Evolutionary conservation across 2,888 invertebrate species (phyloP).

Genomic region (Melinaea marsaeus): DNA sequence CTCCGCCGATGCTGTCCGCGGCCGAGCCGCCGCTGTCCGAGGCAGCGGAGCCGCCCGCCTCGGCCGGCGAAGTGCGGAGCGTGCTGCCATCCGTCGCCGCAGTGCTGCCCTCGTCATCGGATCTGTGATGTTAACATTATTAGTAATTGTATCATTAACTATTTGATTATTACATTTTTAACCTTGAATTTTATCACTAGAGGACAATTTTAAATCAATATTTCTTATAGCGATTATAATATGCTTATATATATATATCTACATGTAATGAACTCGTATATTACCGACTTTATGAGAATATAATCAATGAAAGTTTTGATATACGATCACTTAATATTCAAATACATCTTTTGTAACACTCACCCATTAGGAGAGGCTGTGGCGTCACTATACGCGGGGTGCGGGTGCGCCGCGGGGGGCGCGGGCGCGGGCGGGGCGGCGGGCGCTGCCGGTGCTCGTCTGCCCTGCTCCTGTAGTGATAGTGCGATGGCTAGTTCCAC

Average conservation of each 20-base stretch:
- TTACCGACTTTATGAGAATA: too few species aligned
- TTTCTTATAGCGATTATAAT: too few species aligned
- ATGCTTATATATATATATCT: too few species aligned
- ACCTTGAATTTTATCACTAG: too few species aligned
- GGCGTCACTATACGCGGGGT: conserved; percentile 83
- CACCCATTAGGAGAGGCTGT: conserved; percentile 86
- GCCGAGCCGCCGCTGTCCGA: conserved; percentile 95
- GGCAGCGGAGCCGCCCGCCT: conserved; percentile 76
- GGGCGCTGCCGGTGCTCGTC: conserved; percentile 54
- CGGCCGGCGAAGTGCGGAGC: conserved; percentile 79
- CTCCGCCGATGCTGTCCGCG: conserved; percentile 95
- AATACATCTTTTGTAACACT: not conserved
- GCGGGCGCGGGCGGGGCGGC: conserved; percentile 58
- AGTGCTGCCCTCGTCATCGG: conserved; percentile 96
- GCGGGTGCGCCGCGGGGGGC: conserved; percentile 60
- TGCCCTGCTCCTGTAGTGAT: conserved; percentile 89
- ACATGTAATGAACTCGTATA: too few species aligned
- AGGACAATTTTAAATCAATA: too few species aligned
- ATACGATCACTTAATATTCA: too few species aligned
- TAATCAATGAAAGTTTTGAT: too few species aligned
- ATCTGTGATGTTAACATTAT: conserved; percentile 75
- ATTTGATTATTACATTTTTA: too few species aligned
- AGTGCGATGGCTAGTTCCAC: conserved; percentile 97
- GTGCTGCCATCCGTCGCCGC: conserved; percentile 97
- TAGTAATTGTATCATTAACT: not conserved